These are phyloP conservation scores for Spea hammondii DNA, from an alignment of 2,797 vertebrate genomes.

Conservation along the genomic window DNA sequence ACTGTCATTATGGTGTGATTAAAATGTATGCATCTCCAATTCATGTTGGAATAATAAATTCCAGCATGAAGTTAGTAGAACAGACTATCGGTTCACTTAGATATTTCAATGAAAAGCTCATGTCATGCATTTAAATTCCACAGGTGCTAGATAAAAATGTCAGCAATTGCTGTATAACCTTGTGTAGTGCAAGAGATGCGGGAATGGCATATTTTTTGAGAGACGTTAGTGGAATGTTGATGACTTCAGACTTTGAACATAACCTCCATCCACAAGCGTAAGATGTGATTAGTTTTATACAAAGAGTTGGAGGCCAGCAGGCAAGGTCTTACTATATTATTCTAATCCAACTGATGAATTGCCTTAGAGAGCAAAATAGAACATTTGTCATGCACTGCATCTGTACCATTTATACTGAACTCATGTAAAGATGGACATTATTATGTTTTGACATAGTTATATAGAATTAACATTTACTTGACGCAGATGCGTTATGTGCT, in stretches of 20 bases:
- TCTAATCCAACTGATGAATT: slow-evolving; percentile 8
- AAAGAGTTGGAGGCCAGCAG: not conserved
- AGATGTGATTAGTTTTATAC: not conserved
- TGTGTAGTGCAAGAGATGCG: not conserved
- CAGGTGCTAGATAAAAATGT: not conserved
- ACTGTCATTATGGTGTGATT: no score
- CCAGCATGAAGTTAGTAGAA: no score
- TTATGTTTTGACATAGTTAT: not conserved
- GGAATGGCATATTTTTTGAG: not conserved
- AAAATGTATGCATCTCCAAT: no score
- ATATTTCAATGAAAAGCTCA: not conserved
- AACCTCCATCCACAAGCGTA: not conserved
- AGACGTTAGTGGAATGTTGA: slow-evolving; percentile 20
- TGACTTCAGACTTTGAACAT: not conserved
- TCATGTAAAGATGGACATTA: not conserved
- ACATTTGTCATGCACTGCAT: not conserved
- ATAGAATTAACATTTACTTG: not conserved
- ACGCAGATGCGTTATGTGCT: not conserved
- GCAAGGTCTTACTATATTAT: not conserved
- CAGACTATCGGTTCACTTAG: not conserved
- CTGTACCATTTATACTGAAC: not conserved
- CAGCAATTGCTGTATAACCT: not conserved
- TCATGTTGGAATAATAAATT: no score
- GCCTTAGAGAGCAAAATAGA: not conserved
- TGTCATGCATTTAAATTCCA: not conserved